Conservation (phyloP, 2,797 vertebrate genomes). For the Muscicapa comitata region DNA sequence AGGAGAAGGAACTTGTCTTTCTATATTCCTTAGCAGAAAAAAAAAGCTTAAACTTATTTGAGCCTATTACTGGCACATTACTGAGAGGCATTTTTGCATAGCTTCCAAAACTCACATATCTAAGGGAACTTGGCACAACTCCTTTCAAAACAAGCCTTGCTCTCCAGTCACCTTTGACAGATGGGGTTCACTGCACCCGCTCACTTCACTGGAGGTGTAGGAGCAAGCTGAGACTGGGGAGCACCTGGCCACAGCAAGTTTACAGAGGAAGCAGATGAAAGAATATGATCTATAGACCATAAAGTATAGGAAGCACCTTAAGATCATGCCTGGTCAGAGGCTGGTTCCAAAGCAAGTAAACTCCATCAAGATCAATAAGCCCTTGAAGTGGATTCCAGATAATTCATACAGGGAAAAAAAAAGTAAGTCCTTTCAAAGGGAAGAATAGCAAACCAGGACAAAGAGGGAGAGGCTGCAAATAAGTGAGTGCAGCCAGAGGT, state of each 20-base stretch:
- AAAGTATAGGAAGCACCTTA: neutral
- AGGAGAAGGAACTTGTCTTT: neutral
- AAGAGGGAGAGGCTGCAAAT: neutral
- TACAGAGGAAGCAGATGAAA: neutral
- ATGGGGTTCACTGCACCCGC: neutral
- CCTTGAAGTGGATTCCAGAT: neutral
- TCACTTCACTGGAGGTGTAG: neutral
- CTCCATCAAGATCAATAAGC: neutral
- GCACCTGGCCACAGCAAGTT: neutral
- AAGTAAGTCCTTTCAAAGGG: neutral
- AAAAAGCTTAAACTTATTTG: neutral
- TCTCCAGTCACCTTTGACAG: neutral
- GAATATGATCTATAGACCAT: neutral
- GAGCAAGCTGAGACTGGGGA: neutral
- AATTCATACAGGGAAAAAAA: neutral
- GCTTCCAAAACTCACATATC: neutral
- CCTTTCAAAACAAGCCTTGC: neutral
- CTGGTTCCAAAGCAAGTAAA: constrained; percentile 27
- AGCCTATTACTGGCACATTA: neutral
- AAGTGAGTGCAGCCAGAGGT: constrained; percentile 9
- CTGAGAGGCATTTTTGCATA: neutral
- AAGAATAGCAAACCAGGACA: neutral
- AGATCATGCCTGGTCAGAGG: accelerated
- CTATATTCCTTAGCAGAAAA: neutral
- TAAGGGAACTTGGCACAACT: neutral